These are phyloP conservation scores for Trematocara variabile DNA, from an alignment of 2,113 vertebrate species.

Conservation along the genomic window DNA sequence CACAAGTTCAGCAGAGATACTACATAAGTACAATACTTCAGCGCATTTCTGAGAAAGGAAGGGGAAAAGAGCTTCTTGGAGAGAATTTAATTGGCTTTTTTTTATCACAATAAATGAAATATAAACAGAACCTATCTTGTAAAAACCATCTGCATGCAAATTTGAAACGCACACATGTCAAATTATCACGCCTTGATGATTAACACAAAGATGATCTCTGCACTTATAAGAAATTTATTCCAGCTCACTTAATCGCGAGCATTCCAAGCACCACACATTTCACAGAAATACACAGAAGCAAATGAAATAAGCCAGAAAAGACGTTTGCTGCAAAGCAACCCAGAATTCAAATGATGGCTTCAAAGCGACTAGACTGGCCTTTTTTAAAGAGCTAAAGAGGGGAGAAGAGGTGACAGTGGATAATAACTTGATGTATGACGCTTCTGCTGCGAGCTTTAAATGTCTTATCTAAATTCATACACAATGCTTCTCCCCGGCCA, in stretches of 20 bases:
- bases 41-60: not conserved
- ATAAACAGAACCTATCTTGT: not conserved
- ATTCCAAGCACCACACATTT: not conserved
- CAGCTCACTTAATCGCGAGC: no score
- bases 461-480: constrained; percentile 64
- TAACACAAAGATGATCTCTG: not conserved
- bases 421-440: constrained; percentile 53
- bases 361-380: constrained; percentile 26
- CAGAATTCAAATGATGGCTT: constrained; percentile 24
- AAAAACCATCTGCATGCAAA: not conserved
- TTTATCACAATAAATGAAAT: not conserved
- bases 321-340: not conserved
- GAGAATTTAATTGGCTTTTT: not conserved
- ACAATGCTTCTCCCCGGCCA: constrained; percentile 18
- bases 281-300: not conserved
- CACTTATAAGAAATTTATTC: not conserved
- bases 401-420: constrained; percentile 29
- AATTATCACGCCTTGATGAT: not conserved
- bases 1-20: not conserved
- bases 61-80: not conserved
- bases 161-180: not conserved
- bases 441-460: constrained; percentile 39
- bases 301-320: not conserved
- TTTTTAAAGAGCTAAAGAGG: constrained; percentile 42
- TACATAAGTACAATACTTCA: not conserved